Conservation (phyloP, 2,888 invertebrate genomes). For the Scotopteryx bipunctaria region DNA sequence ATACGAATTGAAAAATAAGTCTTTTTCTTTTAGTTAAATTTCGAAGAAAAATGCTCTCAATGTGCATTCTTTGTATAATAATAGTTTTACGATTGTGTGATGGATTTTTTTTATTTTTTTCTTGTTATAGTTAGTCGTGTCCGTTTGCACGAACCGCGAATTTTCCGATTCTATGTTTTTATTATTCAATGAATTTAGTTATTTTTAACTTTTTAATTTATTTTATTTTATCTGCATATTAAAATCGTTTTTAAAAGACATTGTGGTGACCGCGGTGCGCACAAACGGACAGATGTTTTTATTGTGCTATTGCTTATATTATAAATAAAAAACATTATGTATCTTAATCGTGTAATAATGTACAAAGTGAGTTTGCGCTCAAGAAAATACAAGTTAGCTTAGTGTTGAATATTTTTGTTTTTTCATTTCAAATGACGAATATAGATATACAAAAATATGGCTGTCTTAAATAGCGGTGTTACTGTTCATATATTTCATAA, state of each 20-base stretch:
- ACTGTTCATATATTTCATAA: slow-evolving; percentile 53
- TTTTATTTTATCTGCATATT: slow-evolving; percentile 28
- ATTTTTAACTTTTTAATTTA: slow-evolving; percentile 30
- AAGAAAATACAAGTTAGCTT: slow-evolving; percentile 74
- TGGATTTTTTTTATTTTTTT: slow-evolving; percentile 45
- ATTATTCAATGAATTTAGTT: slow-evolving; percentile 31
- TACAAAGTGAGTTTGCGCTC: slow-evolving; percentile 81
- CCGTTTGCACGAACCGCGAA: slow-evolving; percentile 30
- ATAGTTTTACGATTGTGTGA: slow-evolving; percentile 44
- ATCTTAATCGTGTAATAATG: slow-evolving; percentile 75
- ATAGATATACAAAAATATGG: slow-evolving; percentile 57
- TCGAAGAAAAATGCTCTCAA: slow-evolving; percentile 36
- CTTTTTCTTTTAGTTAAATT: slow-evolving; percentile 42
- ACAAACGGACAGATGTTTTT: slow-evolving; percentile 39
- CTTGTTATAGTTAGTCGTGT: slow-evolving; percentile 36
- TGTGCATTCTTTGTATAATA: slow-evolving; percentile 47
- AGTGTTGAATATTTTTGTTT: slow-evolving; percentile 52
- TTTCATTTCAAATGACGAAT: slow-evolving; percentile 44
- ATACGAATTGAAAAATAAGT: slow-evolving; percentile 7
- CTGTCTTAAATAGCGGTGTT: slow-evolving; percentile 58
- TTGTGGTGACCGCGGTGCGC: slow-evolving; percentile 42
- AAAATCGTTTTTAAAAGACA: slow-evolving; percentile 38
- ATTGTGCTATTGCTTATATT: slow-evolving; percentile 68
- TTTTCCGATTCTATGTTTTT: slow-evolving; percentile 24
- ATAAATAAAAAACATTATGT: slow-evolving; percentile 59